Percentiles rank a stretch among this genome's conserved stretches.
phyloP scores from a whole-genome alignment of 2,888 invertebrate species.

The Punctoribates punctum region DNA sequence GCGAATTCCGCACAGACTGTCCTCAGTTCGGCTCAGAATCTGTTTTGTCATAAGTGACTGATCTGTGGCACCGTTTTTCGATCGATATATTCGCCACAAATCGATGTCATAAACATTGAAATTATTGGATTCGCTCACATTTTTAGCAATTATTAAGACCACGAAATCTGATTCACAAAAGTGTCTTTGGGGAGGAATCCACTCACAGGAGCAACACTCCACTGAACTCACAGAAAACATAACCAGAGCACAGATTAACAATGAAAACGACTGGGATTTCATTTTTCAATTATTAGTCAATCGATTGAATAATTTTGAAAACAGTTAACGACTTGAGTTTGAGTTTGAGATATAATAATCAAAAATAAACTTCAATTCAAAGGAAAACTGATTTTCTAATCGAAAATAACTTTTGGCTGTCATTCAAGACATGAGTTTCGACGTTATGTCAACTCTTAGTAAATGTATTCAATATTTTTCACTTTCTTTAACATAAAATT shows the following conservation, averaged over 20 bases:
- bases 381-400: no score
- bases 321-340: no score
- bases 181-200: not conserved
- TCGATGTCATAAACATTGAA: constrained; percentile 1
- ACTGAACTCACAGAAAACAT: not conserved
- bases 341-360: no score
- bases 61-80: not conserved
- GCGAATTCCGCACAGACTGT: not conserved
- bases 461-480: not conserved
- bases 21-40: not conserved
- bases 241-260: not conserved
- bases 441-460: not conserved
- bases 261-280: not conserved
- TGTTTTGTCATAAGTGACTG: not conserved
- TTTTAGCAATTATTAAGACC: not conserved
- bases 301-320: not conserved
- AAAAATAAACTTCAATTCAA: no score
- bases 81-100: constrained; percentile 34
- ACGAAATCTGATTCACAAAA: constrained; percentile 5
- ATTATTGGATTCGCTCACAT: not conserved
- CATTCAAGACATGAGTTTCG: no score
- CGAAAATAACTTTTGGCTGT: no score
- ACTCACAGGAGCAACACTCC: not conserved
- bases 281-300: not conserved
- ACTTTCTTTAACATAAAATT: not conserved